These are phyloP conservation scores for Apistogramma diplotaenia DNA, from an alignment of 2,113 vertebrate species.

Conservation along the genomic window DNA sequence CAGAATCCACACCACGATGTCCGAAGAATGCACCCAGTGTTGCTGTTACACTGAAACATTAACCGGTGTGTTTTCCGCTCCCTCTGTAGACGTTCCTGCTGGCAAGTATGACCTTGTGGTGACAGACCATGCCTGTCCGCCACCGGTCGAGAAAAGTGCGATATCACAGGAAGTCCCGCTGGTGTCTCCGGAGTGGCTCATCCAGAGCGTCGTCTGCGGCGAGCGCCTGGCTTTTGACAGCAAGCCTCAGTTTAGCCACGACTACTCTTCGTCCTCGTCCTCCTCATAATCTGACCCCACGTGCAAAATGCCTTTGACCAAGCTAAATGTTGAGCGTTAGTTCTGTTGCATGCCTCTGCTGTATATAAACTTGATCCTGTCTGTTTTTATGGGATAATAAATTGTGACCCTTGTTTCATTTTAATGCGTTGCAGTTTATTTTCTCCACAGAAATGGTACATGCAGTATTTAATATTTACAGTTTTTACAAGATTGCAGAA, in stretches of 20 bases:
- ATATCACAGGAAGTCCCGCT: slow-evolving; percentile 83
- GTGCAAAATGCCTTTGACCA: slow-evolving; percentile 65
- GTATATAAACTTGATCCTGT: slow-evolving; percentile 93
- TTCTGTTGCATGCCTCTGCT: slow-evolving; percentile 85
- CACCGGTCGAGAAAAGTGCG: slow-evolving; percentile 79
- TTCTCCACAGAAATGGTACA: not conserved
- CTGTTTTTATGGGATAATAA: slow-evolving; percentile 92
- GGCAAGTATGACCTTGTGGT: slow-evolving; percentile 89
- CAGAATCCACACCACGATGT: not conserved
- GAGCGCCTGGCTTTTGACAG: slow-evolving; percentile 82
- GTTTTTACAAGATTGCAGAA: slow-evolving; percentile 25
- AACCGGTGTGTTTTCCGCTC: not conserved
- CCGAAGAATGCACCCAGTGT: not conserved
- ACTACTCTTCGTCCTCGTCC: slow-evolving; percentile 67
- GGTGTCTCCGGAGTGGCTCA: slow-evolving; percentile 93
- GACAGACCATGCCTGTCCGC: slow-evolving; percentile 83
- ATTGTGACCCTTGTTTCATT: slow-evolving; percentile 83
- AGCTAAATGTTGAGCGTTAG: slow-evolving; percentile 79
- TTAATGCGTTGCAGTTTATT: slow-evolving; percentile 56
- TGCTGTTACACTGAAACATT: not conserved
- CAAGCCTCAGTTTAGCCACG: slow-evolving; percentile 85
- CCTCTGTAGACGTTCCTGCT: slow-evolving; percentile 80
- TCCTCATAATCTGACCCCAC: slow-evolving; percentile 47
- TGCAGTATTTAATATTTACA: slow-evolving; percentile 47
- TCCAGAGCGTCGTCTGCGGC: slow-evolving; percentile 91